Conservation (phyloP, 2,797 vertebrate species). For the Lates japonicus region DNA sequence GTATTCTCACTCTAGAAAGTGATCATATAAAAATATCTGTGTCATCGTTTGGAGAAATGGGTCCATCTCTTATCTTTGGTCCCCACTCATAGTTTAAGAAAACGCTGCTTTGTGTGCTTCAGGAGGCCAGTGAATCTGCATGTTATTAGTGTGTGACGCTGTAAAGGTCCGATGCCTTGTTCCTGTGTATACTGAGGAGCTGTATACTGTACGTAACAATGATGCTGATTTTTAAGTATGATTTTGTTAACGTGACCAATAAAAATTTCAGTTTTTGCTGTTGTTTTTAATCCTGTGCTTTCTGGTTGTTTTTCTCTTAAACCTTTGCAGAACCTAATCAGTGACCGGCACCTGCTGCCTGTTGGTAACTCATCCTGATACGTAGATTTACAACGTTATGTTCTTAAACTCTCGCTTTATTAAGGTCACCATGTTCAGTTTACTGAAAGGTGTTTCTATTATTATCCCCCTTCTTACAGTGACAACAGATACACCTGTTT, state of each 20-base stretch:
- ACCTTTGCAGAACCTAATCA: not conserved
- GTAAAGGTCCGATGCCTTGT: slow-evolving; percentile 60
- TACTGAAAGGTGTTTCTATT: too few species aligned
- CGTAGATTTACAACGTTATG: too few species aligned
- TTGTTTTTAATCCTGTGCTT: slow-evolving; percentile 48
- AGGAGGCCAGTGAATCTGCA: slow-evolving; percentile 61
- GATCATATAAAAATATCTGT: not conserved
- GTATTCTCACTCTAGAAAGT: not conserved
- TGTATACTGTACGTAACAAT: slow-evolving; percentile 41
- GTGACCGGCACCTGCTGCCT: too few species aligned
- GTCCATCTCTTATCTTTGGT: not conserved
- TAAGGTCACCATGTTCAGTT: too few species aligned
- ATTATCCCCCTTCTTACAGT: too few species aligned
- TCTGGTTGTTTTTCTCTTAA: not conserved
- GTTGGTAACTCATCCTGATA: too few species aligned
- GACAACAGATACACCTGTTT: too few species aligned
- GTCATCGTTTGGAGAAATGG: not conserved
- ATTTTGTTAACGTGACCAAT: slow-evolving; percentile 74
- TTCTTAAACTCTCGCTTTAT: too few species aligned
- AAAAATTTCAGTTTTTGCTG: slow-evolving; percentile 63
- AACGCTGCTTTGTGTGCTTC: slow-evolving; percentile 27
- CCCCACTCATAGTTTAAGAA: not conserved
- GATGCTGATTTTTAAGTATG: slow-evolving; percentile 55
- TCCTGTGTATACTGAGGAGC: slow-evolving; percentile 59
- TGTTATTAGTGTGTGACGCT: slow-evolving; percentile 63